These are phyloP conservation scores for Drosophila aff. DNA, from an alignment of 1,140 invertebrate species.

Conservation along the genomic window DNA sequence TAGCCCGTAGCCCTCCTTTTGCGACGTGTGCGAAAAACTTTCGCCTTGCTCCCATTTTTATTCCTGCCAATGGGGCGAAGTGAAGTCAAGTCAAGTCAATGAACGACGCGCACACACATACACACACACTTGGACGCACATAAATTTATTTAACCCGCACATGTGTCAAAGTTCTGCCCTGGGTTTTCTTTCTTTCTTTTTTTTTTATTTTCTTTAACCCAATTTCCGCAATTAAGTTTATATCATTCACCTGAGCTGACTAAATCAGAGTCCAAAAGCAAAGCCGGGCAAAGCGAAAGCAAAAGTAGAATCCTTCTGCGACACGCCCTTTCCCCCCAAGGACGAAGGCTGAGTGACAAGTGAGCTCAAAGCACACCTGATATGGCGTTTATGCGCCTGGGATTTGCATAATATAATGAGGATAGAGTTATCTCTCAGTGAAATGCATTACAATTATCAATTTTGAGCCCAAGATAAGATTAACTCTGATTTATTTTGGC, in stretches of 20 bases:
- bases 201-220: conserved; percentile 64
- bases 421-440: not conserved
- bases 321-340: conserved; percentile 9
- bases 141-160: conserved; percentile 82
- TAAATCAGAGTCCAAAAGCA: conserved; percentile 35
- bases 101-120: conserved; percentile 54
- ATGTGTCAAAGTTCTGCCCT: conserved; percentile 72
- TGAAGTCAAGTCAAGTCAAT: conserved; percentile 77
- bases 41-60: conserved; percentile 66
- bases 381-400: conserved; percentile 9
- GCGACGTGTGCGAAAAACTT: conserved; percentile 77
- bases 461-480: not conserved
- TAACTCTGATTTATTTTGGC: not conserved
- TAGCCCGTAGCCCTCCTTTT: conserved; percentile 12
- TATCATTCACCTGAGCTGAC: conserved; percentile 71
- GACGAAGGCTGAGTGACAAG: conserved; percentile 38
- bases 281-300: conserved; percentile 33
- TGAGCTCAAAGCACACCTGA: conserved; percentile 15
- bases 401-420: not conserved
- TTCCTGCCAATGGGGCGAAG: conserved; percentile 62
- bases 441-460: not conserved
- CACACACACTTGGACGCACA: conserved; percentile 40
- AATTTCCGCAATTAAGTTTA: conserved; percentile 83
- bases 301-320: conserved; percentile 20
- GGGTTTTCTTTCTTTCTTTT: not conserved